phyloP scores from a whole-genome alignment of 2,888 invertebrate species.

The Allygus modestus region DNA sequence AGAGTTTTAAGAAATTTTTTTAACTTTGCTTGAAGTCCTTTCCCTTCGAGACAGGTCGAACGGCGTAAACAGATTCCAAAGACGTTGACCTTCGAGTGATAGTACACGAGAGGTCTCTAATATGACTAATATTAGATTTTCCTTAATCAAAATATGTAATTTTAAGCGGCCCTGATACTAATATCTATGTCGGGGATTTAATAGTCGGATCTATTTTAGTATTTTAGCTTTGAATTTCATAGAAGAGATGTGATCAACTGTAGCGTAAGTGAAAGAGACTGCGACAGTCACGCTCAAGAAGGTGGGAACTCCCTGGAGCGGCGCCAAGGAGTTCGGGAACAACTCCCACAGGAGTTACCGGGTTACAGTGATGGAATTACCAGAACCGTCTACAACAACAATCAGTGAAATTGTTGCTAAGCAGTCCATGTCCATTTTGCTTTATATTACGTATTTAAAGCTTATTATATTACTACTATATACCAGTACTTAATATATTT shows the following conservation, averaged over 20 bases:
- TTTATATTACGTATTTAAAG: constrained; percentile 59
- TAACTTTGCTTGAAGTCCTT: background rate
- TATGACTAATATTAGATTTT: constrained; percentile 35
- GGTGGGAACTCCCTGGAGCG: background rate
- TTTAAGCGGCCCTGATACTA: constrained; percentile 42
- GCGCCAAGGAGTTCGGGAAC: background rate
- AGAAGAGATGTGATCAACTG: constrained; percentile 46
- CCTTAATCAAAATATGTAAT: constrained; percentile 55
- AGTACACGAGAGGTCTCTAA: constrained; percentile 20
- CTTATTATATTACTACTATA: constrained; percentile 57
- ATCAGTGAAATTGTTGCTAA: constrained; percentile 50
- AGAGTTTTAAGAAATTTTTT: background rate
- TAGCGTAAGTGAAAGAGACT: constrained; percentile 51
- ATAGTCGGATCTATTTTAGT: constrained; percentile 57
- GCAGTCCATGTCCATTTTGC: constrained; percentile 60
- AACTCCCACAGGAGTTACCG: background rate
- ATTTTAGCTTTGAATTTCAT: constrained; percentile 53
- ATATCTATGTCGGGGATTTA: constrained; percentile 41
- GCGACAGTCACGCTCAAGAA: constrained; percentile 39
- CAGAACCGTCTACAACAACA: constrained; percentile 49
- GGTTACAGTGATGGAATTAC: constrained; percentile 29
- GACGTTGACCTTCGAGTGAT: background rate
- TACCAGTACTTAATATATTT: constrained; percentile 58
- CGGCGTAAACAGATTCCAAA: constrained; percentile 24
- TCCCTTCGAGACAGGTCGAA: background rate